Percentiles rank a stretch among this genome's conserved stretches.
Evolutionary conservation across 2,888 invertebrate species (phyloP).

Genomic region (Epistrophe eligans): DNA sequence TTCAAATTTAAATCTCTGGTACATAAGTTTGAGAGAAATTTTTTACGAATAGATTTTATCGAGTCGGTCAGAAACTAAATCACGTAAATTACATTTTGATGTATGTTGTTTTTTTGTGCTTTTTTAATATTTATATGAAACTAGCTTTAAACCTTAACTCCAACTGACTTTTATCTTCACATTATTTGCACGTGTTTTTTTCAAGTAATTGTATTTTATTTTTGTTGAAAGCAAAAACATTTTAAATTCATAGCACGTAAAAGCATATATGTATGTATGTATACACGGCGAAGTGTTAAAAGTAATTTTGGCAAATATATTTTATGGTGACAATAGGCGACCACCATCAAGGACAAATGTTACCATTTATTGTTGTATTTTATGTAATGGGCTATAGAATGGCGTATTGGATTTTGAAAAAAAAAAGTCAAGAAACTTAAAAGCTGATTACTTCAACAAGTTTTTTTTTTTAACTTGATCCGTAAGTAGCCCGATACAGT

Average conservation of each 20-base stretch:
- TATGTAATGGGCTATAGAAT: too few relatives aligned
- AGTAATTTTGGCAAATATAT: slow-evolving; percentile 14
- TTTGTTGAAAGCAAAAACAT: not conserved
- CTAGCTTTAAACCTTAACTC: not conserved
- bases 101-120: too few relatives aligned
- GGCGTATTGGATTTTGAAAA: too few relatives aligned
- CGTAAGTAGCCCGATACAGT: too few relatives aligned
- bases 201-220: not conserved
- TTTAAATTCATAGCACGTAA: slow-evolving; percentile 5
- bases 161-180: not conserved
- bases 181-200: slow-evolving; percentile 6
- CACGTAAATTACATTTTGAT: not conserved
- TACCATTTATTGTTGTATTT: not conserved
- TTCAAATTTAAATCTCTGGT: not conserved
- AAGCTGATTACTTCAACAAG: too few relatives aligned
- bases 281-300: not conserved
- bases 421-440: too few relatives aligned
- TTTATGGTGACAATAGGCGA: slow-evolving; percentile 3
- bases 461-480: too few relatives aligned
- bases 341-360: not conserved
- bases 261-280: not conserved
- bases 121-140: not conserved
- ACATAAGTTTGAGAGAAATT: not conserved
- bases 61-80: not conserved
- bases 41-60: not conserved